Conservation (phyloP, 2,113 vertebrate species). For the Caloenas nicobarica region DNA sequence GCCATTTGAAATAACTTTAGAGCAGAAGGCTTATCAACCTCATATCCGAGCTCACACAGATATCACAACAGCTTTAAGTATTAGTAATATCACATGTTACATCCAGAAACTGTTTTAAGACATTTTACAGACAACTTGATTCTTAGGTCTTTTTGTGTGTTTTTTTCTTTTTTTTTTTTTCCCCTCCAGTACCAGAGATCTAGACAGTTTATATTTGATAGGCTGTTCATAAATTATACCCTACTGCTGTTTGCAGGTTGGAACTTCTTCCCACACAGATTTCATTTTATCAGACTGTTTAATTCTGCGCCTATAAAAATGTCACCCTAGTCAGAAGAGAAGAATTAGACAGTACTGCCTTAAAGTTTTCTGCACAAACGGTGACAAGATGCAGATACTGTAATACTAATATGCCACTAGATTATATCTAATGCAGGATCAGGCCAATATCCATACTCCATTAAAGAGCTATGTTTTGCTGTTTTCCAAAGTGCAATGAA, state of each 20-base stretch:
- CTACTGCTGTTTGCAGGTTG: slow-evolving; percentile 58
- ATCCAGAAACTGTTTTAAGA: not conserved
- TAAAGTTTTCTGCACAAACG: slow-evolving; percentile 28
- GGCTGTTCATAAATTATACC: slow-evolving; percentile 53
- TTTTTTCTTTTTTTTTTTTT: not conserved
- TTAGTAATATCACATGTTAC: not conserved
- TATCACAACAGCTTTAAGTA: not conserved
- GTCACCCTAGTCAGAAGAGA: slow-evolving; percentile 57
- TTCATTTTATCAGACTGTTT: slow-evolving; percentile 66
- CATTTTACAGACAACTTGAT: not conserved
- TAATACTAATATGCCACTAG: not conserved
- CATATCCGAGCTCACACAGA: not conserved
- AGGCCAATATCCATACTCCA: not conserved
- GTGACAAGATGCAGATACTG: slow-evolving; percentile 15
- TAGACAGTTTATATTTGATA: slow-evolving; percentile 40
- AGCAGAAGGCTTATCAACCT: not conserved
- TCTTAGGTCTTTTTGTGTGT: not conserved
- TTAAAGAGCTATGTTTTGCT: not conserved
- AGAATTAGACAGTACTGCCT: slow-evolving; percentile 34
- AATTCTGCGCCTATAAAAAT: slow-evolving; percentile 60
- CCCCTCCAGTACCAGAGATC: not conserved
- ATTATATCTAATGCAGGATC: not conserved
- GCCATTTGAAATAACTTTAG: not conserved
- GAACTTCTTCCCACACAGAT: slow-evolving; percentile 65
- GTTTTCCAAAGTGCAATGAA: not conserved